Evolutionary conservation across 2,888 invertebrate genomes (phyloP).

Genomic region (Lottia gigantea): DNA sequence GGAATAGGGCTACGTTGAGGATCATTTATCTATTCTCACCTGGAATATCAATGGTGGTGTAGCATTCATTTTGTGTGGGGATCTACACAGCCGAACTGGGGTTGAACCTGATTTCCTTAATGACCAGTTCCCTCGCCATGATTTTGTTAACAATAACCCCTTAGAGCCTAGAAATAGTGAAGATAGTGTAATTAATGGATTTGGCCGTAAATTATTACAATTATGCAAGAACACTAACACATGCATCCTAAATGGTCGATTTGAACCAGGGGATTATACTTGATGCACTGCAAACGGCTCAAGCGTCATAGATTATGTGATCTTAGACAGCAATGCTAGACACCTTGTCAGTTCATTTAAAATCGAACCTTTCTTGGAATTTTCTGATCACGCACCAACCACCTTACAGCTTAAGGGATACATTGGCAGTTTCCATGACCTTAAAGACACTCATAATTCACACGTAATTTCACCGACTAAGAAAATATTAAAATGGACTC

Average conservation of each 20-base stretch:
- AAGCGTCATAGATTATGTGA: conserved; percentile 5
- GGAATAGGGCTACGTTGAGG: too few relatives aligned
- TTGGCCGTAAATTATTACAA: conserved; percentile 2
- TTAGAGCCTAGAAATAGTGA: too few relatives aligned
- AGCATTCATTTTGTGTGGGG: neutral
- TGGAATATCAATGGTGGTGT: neutral
- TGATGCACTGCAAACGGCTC: conserved; percentile 1
- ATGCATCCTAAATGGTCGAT: conserved; percentile 7
- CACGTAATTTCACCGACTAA: too few relatives aligned
- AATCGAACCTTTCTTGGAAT: neutral
- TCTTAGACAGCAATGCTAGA: neutral
- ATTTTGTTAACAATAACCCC: neutral
- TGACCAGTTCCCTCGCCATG: neutral
- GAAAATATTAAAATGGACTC: neutral
- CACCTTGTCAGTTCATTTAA: neutral
- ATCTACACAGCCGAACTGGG: neutral
- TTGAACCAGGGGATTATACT: conserved; percentile 2
- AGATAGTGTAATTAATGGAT: neutral
- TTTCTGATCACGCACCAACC: conserved; percentile 4
- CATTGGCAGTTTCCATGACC: too few relatives aligned
- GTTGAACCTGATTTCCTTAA: neutral
- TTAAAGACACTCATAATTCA: too few relatives aligned
- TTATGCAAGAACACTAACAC: conserved; percentile 6
- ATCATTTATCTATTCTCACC: neutral
- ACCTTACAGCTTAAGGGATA: too few relatives aligned